Percentiles rank a stretch among this genome's conserved stretches.
phyloP scores from a whole-genome alignment of 2,113 vertebrate species.

The Callithrix jacchus region DNA sequence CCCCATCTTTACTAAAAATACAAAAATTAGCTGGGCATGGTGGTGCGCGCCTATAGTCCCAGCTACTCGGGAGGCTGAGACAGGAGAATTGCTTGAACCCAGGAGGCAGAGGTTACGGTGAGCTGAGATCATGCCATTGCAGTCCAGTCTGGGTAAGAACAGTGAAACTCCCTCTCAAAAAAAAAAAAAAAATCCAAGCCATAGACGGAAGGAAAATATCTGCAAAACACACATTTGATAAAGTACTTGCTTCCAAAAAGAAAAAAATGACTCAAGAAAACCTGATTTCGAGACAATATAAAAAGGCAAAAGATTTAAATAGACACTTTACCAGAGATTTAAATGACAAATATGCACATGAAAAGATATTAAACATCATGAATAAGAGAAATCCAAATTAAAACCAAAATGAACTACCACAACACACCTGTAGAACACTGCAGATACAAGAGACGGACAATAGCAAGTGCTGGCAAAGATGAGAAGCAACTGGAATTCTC shows the following conservation, averaged over 20 bases:
- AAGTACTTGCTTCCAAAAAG: neutral
- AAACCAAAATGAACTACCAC: neutral
- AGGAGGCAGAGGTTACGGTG: too few relatives aligned
- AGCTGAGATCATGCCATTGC: too few relatives aligned
- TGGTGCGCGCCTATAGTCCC: too few relatives aligned
- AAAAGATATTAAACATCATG: neutral
- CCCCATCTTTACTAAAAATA: too few relatives aligned
- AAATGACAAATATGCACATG: neutral
- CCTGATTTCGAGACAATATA: neutral
- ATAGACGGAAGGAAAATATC: neutral
- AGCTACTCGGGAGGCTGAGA: too few relatives aligned
- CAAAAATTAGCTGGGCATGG: too few relatives aligned
- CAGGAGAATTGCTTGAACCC: too few relatives aligned
- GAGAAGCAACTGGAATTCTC: neutral
- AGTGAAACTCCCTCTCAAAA: too few relatives aligned
- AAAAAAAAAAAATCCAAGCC: neutral
- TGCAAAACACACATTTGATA: neutral
- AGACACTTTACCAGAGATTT: neutral
- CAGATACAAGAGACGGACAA: neutral
- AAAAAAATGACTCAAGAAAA: neutral
- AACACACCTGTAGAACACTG: neutral
- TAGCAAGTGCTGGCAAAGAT: neutral
- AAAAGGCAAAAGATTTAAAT: neutral
- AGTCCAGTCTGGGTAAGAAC: too few relatives aligned
- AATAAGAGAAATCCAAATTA: neutral